phyloP scores from a whole-genome alignment of 2,888 invertebrate genomes.

The Acrocyrtus sp. region DNA sequence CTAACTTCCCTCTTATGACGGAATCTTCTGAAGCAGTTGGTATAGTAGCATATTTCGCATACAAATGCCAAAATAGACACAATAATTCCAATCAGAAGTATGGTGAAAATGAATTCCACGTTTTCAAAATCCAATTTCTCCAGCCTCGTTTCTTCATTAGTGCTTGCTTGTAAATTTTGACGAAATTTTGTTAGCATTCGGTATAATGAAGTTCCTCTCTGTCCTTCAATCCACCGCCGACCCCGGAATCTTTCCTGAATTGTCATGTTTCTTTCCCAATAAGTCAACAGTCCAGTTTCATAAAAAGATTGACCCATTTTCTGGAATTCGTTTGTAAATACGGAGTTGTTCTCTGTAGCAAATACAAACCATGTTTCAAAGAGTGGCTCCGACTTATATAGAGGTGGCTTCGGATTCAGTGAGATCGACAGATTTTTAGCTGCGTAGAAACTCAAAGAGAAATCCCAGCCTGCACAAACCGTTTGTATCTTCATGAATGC shows the following conservation, averaged over 20 bases:
- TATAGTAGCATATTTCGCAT: background rate
- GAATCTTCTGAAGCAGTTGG: background rate
- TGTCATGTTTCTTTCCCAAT: slow-evolving; percentile 22
- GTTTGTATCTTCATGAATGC: slow-evolving; percentile 30
- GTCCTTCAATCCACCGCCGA: slow-evolving; percentile 3
- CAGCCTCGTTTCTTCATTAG: background rate
- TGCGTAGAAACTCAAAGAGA: slow-evolving; percentile 27
- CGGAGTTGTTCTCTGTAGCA: slow-evolving; percentile 17
- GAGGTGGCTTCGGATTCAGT: slow-evolving; percentile 2
- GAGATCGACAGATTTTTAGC: slow-evolving; percentile 30
- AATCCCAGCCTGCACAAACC: slow-evolving; percentile 46
- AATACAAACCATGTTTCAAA: slow-evolving; percentile 41
- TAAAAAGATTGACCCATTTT: slow-evolving; percentile 4
- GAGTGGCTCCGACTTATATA: slow-evolving; percentile 25
- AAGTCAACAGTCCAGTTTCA: slow-evolving; percentile 3
- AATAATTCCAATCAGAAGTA: slow-evolving; percentile 7
- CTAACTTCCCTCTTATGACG: background rate
- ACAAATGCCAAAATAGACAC: background rate
- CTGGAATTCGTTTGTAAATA: slow-evolving; percentile 34
- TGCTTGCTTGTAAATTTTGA: too few relatives aligned
- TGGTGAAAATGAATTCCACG: slow-evolving; percentile 26
- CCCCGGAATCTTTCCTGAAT: slow-evolving; percentile 4
- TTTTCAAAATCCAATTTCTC: slow-evolving; percentile 9
- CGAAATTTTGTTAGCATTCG: slow-evolving; percentile 5
- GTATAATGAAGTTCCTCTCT: slow-evolving; percentile 3